These are phyloP conservation scores for Melitaea cinxia DNA, from an alignment of 1,140 invertebrate genomes.

Conservation along the genomic window DNA sequence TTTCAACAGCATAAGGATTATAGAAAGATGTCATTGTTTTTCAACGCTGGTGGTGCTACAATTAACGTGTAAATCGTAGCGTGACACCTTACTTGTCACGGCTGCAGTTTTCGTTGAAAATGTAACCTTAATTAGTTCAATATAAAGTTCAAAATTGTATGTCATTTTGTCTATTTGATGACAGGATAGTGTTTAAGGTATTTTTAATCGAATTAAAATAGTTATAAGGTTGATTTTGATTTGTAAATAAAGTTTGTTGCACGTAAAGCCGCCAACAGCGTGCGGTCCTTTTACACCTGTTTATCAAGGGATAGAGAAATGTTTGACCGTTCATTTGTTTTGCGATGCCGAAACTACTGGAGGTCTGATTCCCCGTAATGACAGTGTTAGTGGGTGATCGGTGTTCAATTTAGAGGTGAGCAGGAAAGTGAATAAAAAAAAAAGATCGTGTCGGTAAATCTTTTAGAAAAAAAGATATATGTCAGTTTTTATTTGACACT, in stretches of 20 bases:
- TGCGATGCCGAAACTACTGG: slow-evolving; percentile 40
- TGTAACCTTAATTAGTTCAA: slow-evolving; percentile 18
- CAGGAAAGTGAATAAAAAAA: neutral
- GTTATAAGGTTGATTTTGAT: slow-evolving; percentile 1
- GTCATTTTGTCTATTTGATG: neutral
- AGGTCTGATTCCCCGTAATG: slow-evolving; percentile 56
- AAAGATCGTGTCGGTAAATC: too few relatives aligned
- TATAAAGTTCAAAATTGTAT: slow-evolving; percentile 19
- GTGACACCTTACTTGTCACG: slow-evolving; percentile 54
- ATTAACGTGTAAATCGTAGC: slow-evolving; percentile 60
- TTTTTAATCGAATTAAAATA: neutral
- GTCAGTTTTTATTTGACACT: too few relatives aligned
- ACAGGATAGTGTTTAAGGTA: neutral
- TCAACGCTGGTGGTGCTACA: slow-evolving; percentile 49
- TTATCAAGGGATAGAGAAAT: slow-evolving; percentile 45
- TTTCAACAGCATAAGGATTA: neutral
- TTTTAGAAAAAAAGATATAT: neutral
- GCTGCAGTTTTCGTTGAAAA: slow-evolving; percentile 1
- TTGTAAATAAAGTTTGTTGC: slow-evolving; percentile 19
- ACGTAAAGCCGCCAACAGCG: slow-evolving; percentile 40
- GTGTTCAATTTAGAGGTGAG: neutral
- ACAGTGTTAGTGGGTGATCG: slow-evolving; percentile 39
- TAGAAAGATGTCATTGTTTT: slow-evolving; percentile 6
- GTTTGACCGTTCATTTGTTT: slow-evolving; percentile 50
- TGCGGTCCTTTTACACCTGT: slow-evolving; percentile 52